A percentile compares a stretch with the other conserved stretches of the same genome.
phyloP scores from a whole-genome alignment of 2,113 vertebrate genomes.

The Casuarius casuarius region DNA sequence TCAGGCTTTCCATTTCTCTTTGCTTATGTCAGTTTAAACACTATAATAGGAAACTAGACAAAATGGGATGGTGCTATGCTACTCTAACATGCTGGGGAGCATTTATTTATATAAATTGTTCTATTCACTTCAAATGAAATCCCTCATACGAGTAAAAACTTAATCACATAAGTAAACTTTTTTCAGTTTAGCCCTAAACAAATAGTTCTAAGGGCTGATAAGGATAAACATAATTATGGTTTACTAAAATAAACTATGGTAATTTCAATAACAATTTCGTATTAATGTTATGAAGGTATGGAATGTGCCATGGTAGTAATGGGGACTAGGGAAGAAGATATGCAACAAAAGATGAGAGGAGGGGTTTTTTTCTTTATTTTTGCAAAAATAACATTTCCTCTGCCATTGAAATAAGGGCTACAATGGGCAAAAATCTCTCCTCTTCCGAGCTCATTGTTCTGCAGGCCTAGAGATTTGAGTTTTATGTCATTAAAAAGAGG shows the following conservation, averaged over 20 bases:
- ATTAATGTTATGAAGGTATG: background rate
- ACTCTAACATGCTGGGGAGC: background rate
- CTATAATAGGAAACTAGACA: background rate
- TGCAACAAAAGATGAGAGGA: background rate
- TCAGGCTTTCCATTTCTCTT: background rate
- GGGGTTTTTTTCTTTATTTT: background rate
- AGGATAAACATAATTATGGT: background rate
- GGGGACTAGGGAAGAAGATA: background rate
- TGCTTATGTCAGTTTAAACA: background rate
- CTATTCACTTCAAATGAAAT: background rate
- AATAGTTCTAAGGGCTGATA: background rate
- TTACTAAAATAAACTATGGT: background rate
- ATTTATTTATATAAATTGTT: background rate
- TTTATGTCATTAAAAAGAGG: background rate
- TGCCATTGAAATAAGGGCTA: background rate
- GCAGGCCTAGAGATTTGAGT: background rate
- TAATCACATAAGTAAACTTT: background rate
- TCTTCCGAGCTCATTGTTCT: background rate
- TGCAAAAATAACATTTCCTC: background rate
- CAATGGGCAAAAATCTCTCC: background rate
- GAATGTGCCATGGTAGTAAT: background rate
- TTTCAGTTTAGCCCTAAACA: background rate
- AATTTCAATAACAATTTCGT: background rate
- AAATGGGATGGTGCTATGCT: background rate
- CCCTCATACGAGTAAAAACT: background rate